Percentiles rank a stretch among this genome's conserved stretches.
Conservation (phyloP, 2,113 vertebrate genomes). For the Lynx canadensis region DNA sequence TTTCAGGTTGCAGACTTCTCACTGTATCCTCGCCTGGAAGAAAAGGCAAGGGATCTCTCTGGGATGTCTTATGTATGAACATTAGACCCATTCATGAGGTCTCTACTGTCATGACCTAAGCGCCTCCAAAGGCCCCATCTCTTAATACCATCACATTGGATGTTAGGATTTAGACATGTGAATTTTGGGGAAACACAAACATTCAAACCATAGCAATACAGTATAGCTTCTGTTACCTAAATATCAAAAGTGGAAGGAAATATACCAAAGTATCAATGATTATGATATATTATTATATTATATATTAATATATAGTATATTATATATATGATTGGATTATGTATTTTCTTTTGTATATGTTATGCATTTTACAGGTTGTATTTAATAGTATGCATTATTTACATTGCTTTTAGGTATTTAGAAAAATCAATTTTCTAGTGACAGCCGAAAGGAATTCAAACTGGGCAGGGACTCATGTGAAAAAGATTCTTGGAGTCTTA, state of each 20-base stretch:
- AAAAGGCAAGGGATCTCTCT: background rate
- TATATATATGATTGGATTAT: background rate
- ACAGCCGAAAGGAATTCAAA: background rate
- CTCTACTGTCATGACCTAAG: background rate
- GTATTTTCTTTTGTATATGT: background rate
- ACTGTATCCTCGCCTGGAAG: background rate
- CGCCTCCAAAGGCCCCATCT: background rate
- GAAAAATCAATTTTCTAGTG: constrained; percentile 22
- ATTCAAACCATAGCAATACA: background rate
- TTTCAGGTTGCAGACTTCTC: background rate
- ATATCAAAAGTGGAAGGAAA: background rate
- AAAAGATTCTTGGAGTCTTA: background rate
- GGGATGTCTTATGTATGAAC: background rate
- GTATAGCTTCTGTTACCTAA: background rate
- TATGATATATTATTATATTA: background rate
- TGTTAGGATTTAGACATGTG: background rate
- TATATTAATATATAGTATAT: background rate
- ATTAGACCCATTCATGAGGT: background rate
- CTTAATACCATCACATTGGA: background rate
- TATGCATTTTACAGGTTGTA: background rate
- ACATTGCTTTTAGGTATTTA: background rate
- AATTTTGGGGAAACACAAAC: background rate
- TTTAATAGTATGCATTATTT: background rate
- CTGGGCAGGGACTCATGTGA: background rate
- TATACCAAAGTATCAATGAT: background rate